These are phyloP conservation scores for Mola mola DNA, from an alignment of 2,113 vertebrate genomes.

Conservation along the genomic window DNA sequence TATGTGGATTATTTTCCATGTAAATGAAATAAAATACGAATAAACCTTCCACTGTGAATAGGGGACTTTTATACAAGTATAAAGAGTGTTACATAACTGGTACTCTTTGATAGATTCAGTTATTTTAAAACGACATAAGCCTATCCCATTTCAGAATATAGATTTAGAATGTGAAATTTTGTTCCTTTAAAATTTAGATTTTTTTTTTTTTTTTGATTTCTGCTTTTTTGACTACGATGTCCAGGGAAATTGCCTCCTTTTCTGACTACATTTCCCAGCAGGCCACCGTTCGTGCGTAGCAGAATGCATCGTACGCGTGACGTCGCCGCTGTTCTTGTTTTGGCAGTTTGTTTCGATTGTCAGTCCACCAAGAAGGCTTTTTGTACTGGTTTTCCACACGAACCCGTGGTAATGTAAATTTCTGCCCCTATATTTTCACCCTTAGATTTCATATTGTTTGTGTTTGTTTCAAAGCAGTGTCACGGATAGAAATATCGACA, in stretches of 20 bases:
- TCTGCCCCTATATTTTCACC: not conserved
- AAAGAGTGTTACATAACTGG: not conserved
- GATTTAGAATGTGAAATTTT: not conserved
- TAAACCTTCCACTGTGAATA: too few relatives aligned
- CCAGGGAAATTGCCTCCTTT: too few relatives aligned
- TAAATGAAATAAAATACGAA: too few relatives aligned
- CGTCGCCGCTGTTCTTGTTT: conserved; percentile 74
- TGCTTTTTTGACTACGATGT: not conserved
- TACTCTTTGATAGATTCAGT: too few relatives aligned
- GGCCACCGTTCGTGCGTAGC: not conserved
- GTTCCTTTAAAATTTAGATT: too few relatives aligned
- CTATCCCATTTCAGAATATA: too few relatives aligned
- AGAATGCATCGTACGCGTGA: conserved; percentile 31
- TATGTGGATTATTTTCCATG: not conserved
- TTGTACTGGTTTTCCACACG: conserved; percentile 25
- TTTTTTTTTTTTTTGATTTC: too few relatives aligned
- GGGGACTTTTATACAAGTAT: not conserved
- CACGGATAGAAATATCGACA: conserved; percentile 14
- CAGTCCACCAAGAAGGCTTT: conserved; percentile 47
- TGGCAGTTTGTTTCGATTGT: conserved; percentile 78
- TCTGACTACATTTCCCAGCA: conserved; percentile 70
- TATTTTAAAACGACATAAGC: too few relatives aligned
- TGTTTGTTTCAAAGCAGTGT: not conserved
- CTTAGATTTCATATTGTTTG: accelerated
- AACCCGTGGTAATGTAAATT: conserved; percentile 55